Percentiles rank a stretch among this genome's conserved stretches.
Conservation (phyloP, 2,113 vertebrate species). For the Brachyistius frenatus region DNA sequence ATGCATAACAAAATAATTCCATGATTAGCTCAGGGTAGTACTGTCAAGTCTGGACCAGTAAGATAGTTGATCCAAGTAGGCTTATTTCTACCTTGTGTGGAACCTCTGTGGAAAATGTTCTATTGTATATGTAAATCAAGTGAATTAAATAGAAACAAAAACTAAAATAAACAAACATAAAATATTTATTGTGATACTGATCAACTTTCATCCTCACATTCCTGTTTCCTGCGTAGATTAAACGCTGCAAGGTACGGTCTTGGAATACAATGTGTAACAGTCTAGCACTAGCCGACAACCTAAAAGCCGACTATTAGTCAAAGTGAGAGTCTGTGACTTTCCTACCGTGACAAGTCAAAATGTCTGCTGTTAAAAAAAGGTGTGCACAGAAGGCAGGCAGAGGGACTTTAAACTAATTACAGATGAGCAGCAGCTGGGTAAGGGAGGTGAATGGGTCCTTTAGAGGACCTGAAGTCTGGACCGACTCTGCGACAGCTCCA, state of each 20-base stretch:
- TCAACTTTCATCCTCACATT: not conserved
- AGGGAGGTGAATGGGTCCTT: constrained; percentile 7
- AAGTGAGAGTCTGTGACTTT: not conserved
- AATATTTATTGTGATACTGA: not conserved
- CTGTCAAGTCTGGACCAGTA: too few relatives aligned
- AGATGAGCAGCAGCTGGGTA: constrained; percentile 18
- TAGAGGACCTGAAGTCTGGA: constrained; percentile 1
- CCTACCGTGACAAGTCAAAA: not conserved
- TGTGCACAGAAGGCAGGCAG: not conserved
- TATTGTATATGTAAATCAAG: too few relatives aligned
- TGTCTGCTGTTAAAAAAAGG: not conserved
- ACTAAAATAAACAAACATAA: not conserved
- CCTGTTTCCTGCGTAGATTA: not conserved
- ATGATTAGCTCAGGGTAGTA: too few relatives aligned
- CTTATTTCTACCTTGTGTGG: too few relatives aligned
- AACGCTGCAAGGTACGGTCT: not conserved
- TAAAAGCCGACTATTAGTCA: not conserved
- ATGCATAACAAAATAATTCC: too few relatives aligned
- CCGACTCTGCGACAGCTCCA: not conserved
- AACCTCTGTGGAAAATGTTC: too few relatives aligned
- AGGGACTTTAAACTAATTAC: constrained; percentile 12
- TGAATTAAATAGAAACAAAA: not conserved
- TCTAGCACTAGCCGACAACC: not conserved
- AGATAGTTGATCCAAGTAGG: too few relatives aligned
- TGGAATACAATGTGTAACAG: not conserved